phyloP scores from a whole-genome alignment of 2,113 vertebrate genomes.

The Stegostoma tigrinum region DNA sequence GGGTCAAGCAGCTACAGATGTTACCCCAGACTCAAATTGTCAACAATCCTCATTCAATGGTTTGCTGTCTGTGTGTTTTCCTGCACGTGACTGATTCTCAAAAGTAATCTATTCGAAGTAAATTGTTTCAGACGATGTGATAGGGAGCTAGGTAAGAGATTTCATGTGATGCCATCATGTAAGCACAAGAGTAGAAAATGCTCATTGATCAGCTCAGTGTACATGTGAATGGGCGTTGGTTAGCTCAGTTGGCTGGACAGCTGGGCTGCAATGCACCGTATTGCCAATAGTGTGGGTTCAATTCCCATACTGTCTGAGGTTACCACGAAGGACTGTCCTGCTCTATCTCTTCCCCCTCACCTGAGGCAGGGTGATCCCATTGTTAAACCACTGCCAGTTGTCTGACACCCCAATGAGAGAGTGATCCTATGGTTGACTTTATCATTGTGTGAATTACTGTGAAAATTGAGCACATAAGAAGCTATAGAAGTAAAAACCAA shows the following conservation, averaged over 20 bases:
- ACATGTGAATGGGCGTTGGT: too few relatives aligned
- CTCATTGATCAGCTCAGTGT: too few relatives aligned
- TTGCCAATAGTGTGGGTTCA: too few relatives aligned
- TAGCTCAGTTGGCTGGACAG: background rate
- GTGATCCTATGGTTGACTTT: too few relatives aligned
- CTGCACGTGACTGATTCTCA: background rate
- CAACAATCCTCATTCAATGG: background rate
- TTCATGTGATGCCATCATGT: background rate
- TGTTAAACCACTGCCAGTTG: too few relatives aligned
- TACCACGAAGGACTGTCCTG: too few relatives aligned
- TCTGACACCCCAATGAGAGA: too few relatives aligned
- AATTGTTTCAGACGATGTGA: background rate
- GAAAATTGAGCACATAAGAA: background rate
- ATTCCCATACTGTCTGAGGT: too few relatives aligned
- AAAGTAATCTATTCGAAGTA: background rate
- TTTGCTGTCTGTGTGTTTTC: background rate
- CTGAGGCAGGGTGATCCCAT: too few relatives aligned
- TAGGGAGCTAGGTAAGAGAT: background rate
- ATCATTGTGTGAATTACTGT: too few relatives aligned
- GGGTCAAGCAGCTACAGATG: background rate
- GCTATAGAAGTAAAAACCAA: background rate
- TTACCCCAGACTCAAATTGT: background rate
- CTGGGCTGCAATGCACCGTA: too few relatives aligned
- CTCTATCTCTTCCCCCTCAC: too few relatives aligned
- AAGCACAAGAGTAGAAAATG: background rate